Percentiles rank a stretch among this genome's conserved stretches.
Evolutionary conservation across 2,888 invertebrate species (phyloP).

Genomic region (Cerceris rybyensis): DNA sequence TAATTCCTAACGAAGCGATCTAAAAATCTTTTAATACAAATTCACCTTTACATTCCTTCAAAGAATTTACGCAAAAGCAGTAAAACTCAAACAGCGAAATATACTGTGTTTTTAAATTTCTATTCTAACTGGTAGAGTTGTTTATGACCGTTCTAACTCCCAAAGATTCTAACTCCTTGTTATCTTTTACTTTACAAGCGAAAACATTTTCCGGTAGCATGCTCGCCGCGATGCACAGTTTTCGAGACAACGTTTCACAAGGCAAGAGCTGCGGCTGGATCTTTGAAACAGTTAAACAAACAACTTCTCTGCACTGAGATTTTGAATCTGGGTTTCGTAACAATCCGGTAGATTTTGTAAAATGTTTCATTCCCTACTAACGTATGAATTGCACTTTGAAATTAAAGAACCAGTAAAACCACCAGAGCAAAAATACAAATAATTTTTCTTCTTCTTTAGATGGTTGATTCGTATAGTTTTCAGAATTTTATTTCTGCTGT

Average conservation of each 20-base stretch:
- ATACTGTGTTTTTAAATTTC: slow-evolving; percentile 15
- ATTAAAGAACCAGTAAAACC: too few species aligned
- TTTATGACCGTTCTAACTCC: slow-evolving; percentile 41
- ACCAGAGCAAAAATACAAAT: too few species aligned
- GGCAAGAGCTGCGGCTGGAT: background rate
- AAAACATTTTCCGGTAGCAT: slow-evolving; percentile 37
- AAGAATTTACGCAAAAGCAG: too few species aligned
- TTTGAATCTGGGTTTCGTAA: slow-evolving; percentile 16
- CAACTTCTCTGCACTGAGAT: slow-evolving; percentile 14
- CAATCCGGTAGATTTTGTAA: slow-evolving; percentile 17
- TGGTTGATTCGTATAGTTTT: too few species aligned
- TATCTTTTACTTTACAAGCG: slow-evolving; percentile 39
- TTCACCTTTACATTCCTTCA: too few species aligned
- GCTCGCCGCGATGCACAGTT: slow-evolving; percentile 5
- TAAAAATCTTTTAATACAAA: too few species aligned
- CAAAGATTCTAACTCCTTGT: slow-evolving; percentile 42
- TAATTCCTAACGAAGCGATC: too few species aligned
- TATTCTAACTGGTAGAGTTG: slow-evolving; percentile 18
- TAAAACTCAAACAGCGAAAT: background rate
- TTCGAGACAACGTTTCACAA: slow-evolving; percentile 22
- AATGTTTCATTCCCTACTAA: slow-evolving; percentile 13
- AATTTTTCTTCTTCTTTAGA: too few species aligned
- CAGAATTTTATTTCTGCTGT: too few species aligned
- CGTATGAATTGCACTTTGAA: too few species aligned
- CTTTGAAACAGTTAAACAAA: slow-evolving; percentile 13